These are phyloP conservation scores for Eumaeus atala DNA, from an alignment of 1,140 invertebrate genomes.

Conservation along the genomic window DNA sequence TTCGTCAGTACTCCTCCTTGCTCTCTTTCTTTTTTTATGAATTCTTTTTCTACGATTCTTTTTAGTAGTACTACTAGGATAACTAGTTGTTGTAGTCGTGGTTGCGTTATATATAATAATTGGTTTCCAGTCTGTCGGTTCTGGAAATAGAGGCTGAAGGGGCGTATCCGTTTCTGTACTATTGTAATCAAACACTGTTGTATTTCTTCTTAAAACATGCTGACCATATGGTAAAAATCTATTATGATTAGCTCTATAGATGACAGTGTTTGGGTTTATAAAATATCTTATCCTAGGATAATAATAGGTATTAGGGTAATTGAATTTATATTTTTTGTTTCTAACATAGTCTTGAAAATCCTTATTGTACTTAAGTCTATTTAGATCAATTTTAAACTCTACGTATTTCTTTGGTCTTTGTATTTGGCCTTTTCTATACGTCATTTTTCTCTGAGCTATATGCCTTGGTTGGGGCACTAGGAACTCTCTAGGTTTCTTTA, in stretches of 20 bases:
- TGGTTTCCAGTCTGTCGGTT: constrained; percentile 54
- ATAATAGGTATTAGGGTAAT: constrained; percentile 61
- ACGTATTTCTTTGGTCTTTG: constrained; percentile 55
- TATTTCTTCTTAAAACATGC: constrained; percentile 28
- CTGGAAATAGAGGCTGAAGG: constrained; percentile 17
- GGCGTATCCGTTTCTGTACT: constrained; percentile 17
- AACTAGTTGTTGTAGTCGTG: constrained; percentile 17
- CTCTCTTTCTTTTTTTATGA: constrained; percentile 31
- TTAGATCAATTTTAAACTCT: constrained; percentile 57
- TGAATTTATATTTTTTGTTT: constrained; percentile 64
- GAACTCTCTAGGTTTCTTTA: constrained; percentile 47
- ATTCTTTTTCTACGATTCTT: constrained; percentile 28
- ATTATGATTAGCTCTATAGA: constrained; percentile 39
- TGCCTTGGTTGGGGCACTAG: constrained; percentile 55
- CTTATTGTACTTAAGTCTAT: constrained; percentile 58
- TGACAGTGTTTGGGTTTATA: constrained; percentile 45
- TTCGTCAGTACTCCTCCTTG: constrained; percentile 33
- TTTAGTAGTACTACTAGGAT: constrained; percentile 19
- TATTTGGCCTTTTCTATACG: constrained; percentile 55
- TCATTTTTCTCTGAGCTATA: constrained; percentile 60
- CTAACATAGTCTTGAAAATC: constrained; percentile 60
- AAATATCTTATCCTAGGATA: constrained; percentile 59
- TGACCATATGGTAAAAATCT: constrained; percentile 43
- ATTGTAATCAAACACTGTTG: constrained; percentile 23
- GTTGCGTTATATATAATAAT: constrained; percentile 32